Evolutionary conservation across 37 sponge, comb jelly and placozoan species (phyloP), one percentile per base, ranked within the genome.

Genomic region (Bolinopsis microptera): DNA sequence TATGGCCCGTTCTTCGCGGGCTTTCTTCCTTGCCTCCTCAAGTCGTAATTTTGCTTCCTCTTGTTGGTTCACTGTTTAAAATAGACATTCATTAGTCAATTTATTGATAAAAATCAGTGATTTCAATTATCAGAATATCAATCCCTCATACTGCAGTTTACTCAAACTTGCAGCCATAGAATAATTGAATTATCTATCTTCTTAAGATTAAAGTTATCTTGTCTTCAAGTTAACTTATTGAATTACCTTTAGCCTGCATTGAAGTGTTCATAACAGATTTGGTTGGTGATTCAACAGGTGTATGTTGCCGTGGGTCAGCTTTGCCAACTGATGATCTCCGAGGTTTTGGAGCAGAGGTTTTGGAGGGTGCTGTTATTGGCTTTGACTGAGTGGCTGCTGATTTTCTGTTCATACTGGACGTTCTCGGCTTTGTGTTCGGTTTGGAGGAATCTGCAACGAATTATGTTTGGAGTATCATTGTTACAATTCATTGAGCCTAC

Each of bases 21-120:
- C 90, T 41, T 86, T 86, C 90, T 86, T 86, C 31, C 90, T 86
- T 2, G 36, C 90, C 24, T 86, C 90, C 30, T 86, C 90, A 8
- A 86, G 31, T 8, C 90, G 40, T 1, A n/a, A 16, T 25, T 86
- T 86, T 18, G 90, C 90, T 40, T 86, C 90, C 61, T 86, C 90
- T 41, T 86, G 90, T 40, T 86, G 61, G n/a, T 35, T 36, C 9
- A 86, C 90, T 86, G 82, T 72, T 72, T n/a, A 21, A 23, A 30
- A 23, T 21, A 80, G 38, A 28, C 21, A 32, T 5, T 36, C 8
- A 72, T n/a, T 61, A 61, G 18, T 61, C 68, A 18, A 18, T 21
- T 21, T 61, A 21, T 61, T 61, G 68, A 61, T 21, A 21, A 9
- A 61, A 61, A 61, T 21, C n/a, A n/a, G n/a, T n/a, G n/a, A n/a